These are phyloP conservation scores for Acrobasis consociella DNA, from an alignment of 2,888 invertebrate genomes.

Conservation along the genomic window DNA sequence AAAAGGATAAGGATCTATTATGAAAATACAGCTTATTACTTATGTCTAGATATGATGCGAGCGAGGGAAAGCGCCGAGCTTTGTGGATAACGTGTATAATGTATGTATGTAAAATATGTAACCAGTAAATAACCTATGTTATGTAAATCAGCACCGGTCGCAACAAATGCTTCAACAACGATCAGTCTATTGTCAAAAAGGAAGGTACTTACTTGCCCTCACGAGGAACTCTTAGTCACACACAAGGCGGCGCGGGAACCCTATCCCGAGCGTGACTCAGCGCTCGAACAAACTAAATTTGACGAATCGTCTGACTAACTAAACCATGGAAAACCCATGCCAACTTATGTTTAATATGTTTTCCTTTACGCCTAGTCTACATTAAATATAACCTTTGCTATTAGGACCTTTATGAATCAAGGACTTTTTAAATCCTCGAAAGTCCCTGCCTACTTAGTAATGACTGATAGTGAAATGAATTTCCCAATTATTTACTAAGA, in stretches of 20 bases:
- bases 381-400: not conserved
- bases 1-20: conserved; percentile 65
- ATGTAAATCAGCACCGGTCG: conserved; percentile 81
- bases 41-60: conserved; percentile 41
- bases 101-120: conserved; percentile 72
- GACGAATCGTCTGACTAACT: conserved; percentile 32
- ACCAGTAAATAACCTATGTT: conserved; percentile 81
- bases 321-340: conserved; percentile 31
- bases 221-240: conserved; percentile 62
- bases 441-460: not conserved
- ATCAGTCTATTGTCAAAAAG: conserved; percentile 82
- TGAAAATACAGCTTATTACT: conserved; percentile 69
- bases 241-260: conserved; percentile 33
- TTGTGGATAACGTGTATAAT: conserved; percentile 71
- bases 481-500: conserved; percentile 28
- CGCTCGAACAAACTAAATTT: conserved; percentile 33
- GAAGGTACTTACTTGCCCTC: conserved; percentile 67
- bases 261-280: conserved; percentile 43
- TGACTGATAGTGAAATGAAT: not conserved
- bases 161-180: conserved; percentile 80
- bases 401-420: not conserved
- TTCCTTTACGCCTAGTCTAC: conserved; percentile 19
- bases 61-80: conserved; percentile 57
- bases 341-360: conserved; percentile 25
- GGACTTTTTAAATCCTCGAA: not conserved